Conservation (phyloP, 2,797 vertebrate genomes). For the Podarcis lilfordi region DNA sequence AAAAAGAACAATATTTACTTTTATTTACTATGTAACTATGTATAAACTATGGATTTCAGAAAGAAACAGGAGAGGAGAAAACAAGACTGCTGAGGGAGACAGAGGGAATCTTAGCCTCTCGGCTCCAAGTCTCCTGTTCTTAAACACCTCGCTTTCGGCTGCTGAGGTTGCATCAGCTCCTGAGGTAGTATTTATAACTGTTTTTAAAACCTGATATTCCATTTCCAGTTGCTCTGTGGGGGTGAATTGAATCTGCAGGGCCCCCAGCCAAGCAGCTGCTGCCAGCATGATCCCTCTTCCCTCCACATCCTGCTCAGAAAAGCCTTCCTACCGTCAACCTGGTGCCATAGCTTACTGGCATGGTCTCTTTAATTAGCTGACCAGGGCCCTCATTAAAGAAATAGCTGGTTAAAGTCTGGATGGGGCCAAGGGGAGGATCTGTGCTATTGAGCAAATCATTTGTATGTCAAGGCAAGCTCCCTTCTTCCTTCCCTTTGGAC, state of each 20-base stretch:
- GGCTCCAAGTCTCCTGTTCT: constrained; percentile 44
- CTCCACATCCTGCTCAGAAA: constrained; percentile 74
- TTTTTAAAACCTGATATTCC: constrained; percentile 69
- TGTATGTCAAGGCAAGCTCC: rapidly evolving
- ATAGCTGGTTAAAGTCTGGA: not conserved
- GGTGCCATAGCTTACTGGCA: constrained; percentile 71
- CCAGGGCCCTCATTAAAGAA: not conserved
- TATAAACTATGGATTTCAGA: not conserved
- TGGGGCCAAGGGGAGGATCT: not conserved
- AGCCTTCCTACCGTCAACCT: constrained; percentile 66
- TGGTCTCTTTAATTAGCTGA: constrained; percentile 67
- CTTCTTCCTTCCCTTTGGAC: rapidly evolving
- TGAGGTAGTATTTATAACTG: constrained; percentile 56
- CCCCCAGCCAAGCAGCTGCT: constrained; percentile 76
- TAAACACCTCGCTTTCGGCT: constrained; percentile 49
- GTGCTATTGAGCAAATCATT: rapidly evolving
- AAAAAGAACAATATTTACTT: not conserved
- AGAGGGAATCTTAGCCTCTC: constrained; percentile 8
- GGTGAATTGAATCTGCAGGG: constrained; percentile 58
- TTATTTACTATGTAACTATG: not conserved
- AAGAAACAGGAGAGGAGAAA: not conserved
- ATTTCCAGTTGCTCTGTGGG: constrained; percentile 69
- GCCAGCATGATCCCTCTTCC: constrained; percentile 69
- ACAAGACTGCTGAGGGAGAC: not conserved
- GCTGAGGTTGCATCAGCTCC: constrained; percentile 72